Evolutionary conservation across 2,797 vertebrate genomes (phyloP).

Genomic region (Amazona ochrocephala): DNA sequence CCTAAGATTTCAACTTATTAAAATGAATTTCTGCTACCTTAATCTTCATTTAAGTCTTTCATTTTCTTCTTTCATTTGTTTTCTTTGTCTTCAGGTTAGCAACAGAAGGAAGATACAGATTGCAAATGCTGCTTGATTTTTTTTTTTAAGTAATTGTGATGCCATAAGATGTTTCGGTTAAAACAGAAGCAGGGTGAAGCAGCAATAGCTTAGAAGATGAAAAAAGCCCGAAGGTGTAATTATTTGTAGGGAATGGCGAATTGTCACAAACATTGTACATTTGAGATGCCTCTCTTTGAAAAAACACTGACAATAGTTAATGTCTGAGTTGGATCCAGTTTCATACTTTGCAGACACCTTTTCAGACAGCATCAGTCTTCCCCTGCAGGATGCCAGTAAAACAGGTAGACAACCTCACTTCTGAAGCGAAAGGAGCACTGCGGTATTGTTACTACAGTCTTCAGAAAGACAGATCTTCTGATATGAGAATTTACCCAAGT

Average conservation of each 20-base stretch:
- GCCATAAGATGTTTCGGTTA: not conserved
- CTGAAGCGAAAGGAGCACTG: slow-evolving; percentile 8
- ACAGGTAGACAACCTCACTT: slow-evolving; percentile 59
- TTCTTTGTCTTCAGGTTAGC: not conserved
- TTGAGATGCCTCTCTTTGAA: not conserved
- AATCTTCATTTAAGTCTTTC: not conserved
- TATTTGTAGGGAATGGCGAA: not conserved
- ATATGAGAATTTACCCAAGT: not conserved
- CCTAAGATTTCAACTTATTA: not conserved
- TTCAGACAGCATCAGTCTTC: slow-evolving; percentile 72
- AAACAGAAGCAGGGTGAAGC: not conserved
- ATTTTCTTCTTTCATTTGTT: not conserved
- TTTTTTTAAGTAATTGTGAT: not conserved
- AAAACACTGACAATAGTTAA: slow-evolving; percentile 13
- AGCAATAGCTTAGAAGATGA: not conserved
- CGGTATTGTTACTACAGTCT: not conserved
- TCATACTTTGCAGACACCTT: slow-evolving; percentile 61
- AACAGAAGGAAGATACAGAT: not conserved
- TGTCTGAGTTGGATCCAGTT: slow-evolving; percentile 24
- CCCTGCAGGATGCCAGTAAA: slow-evolving; percentile 53
- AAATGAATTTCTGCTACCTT: not conserved
- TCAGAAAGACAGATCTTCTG: not conserved
- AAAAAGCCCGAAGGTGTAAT: not conserved
- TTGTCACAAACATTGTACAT: slow-evolving; percentile 24
- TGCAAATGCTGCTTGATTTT: not conserved